Evolutionary conservation across 2,888 invertebrate species (phyloP).

Genomic region (Aphidoletes aphidimyza): DNA sequence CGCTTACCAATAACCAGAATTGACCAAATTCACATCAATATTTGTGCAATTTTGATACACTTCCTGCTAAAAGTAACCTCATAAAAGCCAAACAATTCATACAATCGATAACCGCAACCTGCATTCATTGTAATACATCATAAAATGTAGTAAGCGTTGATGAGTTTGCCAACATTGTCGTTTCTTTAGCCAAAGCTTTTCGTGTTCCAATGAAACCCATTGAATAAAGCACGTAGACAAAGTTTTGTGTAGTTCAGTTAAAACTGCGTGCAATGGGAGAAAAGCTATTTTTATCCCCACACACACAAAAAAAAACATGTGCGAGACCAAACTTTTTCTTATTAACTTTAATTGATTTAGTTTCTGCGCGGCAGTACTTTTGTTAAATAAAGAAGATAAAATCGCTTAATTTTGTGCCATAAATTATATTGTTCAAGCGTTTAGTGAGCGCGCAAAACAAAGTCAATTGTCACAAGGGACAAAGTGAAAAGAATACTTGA

Average conservation of each 20-base stretch:
- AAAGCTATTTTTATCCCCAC: too few species aligned
- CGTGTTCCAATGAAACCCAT: neutral
- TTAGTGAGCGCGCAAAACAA: neutral
- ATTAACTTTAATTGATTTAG: constrained; percentile 19
- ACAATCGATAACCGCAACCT: neutral
- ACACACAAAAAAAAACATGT: too few species aligned
- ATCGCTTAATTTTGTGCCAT: neutral
- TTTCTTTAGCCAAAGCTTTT: neutral
- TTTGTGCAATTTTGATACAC: neutral
- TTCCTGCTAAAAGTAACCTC: neutral
- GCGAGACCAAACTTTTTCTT: neutral
- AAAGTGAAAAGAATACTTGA: neutral
- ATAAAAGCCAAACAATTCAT: neutral
- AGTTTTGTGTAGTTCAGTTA: neutral
- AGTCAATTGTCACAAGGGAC: too few species aligned
- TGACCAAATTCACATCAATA: constrained; percentile 17
- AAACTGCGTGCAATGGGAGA: too few species aligned
- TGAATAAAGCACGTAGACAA: neutral
- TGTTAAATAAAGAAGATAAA: neutral
- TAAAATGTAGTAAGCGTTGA: neutral
- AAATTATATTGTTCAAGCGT: neutral
- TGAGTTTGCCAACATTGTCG: neutral
- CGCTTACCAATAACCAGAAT: neutral
- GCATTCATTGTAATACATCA: constrained; percentile 22
- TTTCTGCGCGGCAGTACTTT: neutral